A percentile compares a stretch with the other conserved stretches of the same genome.
phyloP scores from a whole-genome alignment of 2,113 vertebrate species.

The Pelobates fuscus region DNA sequence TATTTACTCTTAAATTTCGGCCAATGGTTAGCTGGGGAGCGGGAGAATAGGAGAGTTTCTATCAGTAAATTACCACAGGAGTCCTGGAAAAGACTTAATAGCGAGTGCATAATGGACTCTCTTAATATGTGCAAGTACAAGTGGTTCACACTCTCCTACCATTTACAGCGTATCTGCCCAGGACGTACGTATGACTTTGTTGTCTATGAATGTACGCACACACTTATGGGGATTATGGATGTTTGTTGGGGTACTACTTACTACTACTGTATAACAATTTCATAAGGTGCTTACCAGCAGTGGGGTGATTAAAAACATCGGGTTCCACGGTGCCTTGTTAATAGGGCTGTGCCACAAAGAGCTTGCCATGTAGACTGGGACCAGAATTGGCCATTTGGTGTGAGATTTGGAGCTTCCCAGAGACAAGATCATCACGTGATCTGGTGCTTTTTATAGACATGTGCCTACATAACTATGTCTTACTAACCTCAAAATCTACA shows the following conservation, averaged over 20 bases:
- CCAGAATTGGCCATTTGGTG: neutral
- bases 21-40: too few relatives aligned
- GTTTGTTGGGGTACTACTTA: slow-evolving; percentile 85
- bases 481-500: slow-evolving; percentile 11
- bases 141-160: too few relatives aligned
- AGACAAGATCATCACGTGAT: slow-evolving; percentile 14
- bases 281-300: slow-evolving; percentile 89
- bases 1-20: too few relatives aligned
- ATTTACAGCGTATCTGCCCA: neutral
- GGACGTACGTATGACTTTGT: neutral
- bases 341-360: slow-evolving; percentile 3
- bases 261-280: slow-evolving; percentile 91
- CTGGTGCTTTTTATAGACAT: slow-evolving; percentile 35
- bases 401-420: slow-evolving; percentile 28
- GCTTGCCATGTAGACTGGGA: neutral
- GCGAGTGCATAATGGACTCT: too few relatives aligned
- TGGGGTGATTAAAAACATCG: slow-evolving; percentile 84
- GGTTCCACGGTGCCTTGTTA: slow-evolving; percentile 80
- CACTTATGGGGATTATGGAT: slow-evolving; percentile 17
- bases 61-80: too few relatives aligned
- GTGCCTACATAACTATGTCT: slow-evolving; percentile 27
- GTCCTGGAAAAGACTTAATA: too few relatives aligned
- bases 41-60: too few relatives aligned
- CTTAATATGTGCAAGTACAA: too few relatives aligned
- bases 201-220: slow-evolving; percentile 1